Percentiles rank a stretch among this genome's conserved stretches.
These are phyloP conservation scores for Gonioctena quinquepunctata DNA, from an alignment of 1,140 invertebrate species.

Conservation along the genomic window DNA sequence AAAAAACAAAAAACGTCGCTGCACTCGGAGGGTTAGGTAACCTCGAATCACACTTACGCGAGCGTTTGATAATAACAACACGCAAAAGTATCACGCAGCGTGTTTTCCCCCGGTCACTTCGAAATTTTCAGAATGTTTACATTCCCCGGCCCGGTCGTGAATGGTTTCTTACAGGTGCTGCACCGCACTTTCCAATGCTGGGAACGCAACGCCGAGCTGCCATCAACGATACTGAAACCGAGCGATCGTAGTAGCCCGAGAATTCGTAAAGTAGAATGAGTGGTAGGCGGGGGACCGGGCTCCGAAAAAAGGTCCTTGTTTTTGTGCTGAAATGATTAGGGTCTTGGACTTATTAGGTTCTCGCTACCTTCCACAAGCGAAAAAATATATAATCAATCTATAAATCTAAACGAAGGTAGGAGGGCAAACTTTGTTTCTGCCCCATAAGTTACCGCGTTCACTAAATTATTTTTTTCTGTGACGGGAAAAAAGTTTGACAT, in stretches of 20 bases:
- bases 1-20: neutral
- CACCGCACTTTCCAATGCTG: constrained; percentile 4
- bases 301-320: no score
- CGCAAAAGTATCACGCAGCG: constrained; percentile 1
- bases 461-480: no score
- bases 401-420: no score
- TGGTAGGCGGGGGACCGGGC: no score
- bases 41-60: constrained; percentile 3
- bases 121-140: constrained; percentile 8
- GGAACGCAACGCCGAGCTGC: neutral
- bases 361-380: no score
- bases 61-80: neutral
- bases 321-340: no score
- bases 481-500: no score
- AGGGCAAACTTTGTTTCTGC: no score
- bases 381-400: no score
- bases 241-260: neutral
- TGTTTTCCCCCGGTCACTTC: constrained; percentile 8
- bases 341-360: no score
- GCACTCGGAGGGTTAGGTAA: neutral
- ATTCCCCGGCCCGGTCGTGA: neutral
- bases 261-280: constrained; percentile 7
- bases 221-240: neutral
- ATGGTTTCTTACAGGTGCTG: constrained; percentile 7
- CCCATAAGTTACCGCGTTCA: no score